These are phyloP conservation scores for Todiramphus saurophagus DNA, from an alignment of 2,113 vertebrate genomes.

Conservation along the genomic window DNA sequence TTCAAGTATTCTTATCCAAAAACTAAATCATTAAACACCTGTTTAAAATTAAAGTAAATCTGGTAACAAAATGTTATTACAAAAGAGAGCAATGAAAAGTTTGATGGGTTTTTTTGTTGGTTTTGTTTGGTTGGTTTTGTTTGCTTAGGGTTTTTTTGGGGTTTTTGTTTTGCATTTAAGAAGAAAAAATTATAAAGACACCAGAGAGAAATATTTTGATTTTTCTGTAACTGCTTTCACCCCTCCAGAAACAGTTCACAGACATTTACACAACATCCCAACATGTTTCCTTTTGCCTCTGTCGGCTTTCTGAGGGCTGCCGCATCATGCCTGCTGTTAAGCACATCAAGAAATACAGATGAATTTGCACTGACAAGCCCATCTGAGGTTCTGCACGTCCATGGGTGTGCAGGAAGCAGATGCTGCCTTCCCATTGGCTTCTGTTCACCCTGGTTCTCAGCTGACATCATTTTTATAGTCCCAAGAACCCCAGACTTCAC, in stretches of 20 bases:
- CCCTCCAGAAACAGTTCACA: background rate
- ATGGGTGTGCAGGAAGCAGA: background rate
- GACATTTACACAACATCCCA: background rate
- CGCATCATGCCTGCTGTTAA: background rate
- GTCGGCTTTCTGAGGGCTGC: background rate
- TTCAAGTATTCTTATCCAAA: background rate
- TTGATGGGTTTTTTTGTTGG: no score
- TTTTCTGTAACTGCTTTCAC: background rate
- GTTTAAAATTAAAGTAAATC: background rate
- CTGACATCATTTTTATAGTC: background rate
- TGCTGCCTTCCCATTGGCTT: background rate
- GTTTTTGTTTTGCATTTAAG: background rate
- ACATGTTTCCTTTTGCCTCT: background rate
- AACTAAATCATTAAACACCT: background rate
- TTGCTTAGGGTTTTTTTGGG: no score
- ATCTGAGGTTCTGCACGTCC: fast-evolving
- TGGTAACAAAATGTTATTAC: background rate
- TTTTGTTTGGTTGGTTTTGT: no score
- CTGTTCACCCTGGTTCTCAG: background rate
- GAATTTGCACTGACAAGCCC: background rate
- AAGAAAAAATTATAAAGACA: background rate
- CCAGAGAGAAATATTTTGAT: background rate
- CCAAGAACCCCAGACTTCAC: background rate
- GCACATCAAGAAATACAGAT: fast-evolving
- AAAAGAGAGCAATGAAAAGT: background rate